Conservation (phyloP, 2,888 invertebrate genomes). For the Tachina grossa region DNA sequence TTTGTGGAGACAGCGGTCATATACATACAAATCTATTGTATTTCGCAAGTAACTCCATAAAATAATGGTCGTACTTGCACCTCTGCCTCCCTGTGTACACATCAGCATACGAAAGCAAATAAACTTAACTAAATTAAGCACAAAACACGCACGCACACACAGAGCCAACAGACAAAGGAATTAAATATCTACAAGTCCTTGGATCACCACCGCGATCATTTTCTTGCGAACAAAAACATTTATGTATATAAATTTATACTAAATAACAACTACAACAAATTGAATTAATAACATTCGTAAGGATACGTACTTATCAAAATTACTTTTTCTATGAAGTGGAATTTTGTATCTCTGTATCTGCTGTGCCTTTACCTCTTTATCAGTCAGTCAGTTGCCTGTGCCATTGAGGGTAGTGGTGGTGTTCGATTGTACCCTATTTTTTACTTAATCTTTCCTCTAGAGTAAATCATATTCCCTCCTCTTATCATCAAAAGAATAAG, state of each 20-base stretch:
- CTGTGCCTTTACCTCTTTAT: conserved; percentile 22
- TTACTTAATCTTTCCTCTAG: conserved; percentile 44
- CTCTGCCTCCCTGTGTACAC: conserved; percentile 43
- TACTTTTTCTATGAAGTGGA: conserved; percentile 13
- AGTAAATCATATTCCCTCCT: conserved; percentile 67
- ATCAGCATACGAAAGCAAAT: conserved; percentile 42
- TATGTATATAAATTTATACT: conserved; percentile 2
- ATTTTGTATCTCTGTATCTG: conserved; percentile 11
- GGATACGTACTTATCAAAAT: conserved; percentile 28
- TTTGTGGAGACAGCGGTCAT: conserved; percentile 43
- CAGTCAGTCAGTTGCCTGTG: conserved; percentile 19
- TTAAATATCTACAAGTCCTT: conserved; percentile 65
- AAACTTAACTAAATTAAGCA: conserved; percentile 9
- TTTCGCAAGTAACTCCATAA: conserved; percentile 42
- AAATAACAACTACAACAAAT: conserved; percentile 52
- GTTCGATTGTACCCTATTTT: conserved; percentile 55
- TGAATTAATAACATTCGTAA: conserved; percentile 56
- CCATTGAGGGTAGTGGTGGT: conserved; percentile 38
- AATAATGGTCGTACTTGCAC: conserved; percentile 59
- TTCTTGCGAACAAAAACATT: conserved; percentile 4
- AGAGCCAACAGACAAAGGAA: conserved; percentile 45
- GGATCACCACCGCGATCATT: conserved; percentile 59
- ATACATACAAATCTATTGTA: not conserved
- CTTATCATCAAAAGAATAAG: conserved; percentile 39
- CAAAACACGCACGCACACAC: not conserved